phyloP scores from a whole-genome alignment of 2,888 invertebrate species.

The Pediacus dermestoides region DNA sequence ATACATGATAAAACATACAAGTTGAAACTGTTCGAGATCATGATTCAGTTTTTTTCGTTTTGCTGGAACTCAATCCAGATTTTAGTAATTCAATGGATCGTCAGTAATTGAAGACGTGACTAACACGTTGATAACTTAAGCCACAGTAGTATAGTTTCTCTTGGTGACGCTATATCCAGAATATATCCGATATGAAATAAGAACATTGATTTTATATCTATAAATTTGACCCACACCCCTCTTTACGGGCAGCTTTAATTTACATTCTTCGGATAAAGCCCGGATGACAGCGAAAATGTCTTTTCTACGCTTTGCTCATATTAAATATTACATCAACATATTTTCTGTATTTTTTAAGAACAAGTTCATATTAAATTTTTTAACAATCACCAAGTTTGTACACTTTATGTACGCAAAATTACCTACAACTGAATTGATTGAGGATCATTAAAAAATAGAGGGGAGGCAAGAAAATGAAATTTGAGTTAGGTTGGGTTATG shows the following conservation, averaged over 20 bases:
- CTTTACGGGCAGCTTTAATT: slow-evolving; percentile 16
- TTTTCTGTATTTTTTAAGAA: too few species aligned
- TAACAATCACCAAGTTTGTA: too few species aligned
- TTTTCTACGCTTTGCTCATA: slow-evolving; percentile 11
- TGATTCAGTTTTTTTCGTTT: too few species aligned
- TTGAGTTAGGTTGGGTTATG: too few species aligned
- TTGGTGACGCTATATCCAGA: slow-evolving; percentile 13
- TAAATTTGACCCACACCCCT: slow-evolving; percentile 13
- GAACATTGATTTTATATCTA: slow-evolving; percentile 16
- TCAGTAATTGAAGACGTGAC: slow-evolving; percentile 30
- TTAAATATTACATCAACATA: slow-evolving; percentile 9
- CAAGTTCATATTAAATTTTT: too few species aligned
- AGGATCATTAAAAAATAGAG: too few species aligned
- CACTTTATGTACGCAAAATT: too few species aligned
- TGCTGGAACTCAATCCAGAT: slow-evolving; percentile 18
- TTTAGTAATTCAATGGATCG: slow-evolving; percentile 26
- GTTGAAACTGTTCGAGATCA: too few species aligned
- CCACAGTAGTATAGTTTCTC: slow-evolving; percentile 15
- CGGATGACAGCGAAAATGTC: slow-evolving; percentile 12
- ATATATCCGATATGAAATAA: slow-evolving; percentile 17
- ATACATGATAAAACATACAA: too few species aligned
- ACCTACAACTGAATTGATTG: too few species aligned
- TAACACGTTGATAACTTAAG: slow-evolving; percentile 24
- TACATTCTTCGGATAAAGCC: slow-evolving; percentile 14
- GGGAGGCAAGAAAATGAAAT: too few species aligned